These are phyloP conservation scores for Crotalus horridus DNA, from an alignment of 2,113 vertebrate species.

Conservation along the genomic window DNA sequence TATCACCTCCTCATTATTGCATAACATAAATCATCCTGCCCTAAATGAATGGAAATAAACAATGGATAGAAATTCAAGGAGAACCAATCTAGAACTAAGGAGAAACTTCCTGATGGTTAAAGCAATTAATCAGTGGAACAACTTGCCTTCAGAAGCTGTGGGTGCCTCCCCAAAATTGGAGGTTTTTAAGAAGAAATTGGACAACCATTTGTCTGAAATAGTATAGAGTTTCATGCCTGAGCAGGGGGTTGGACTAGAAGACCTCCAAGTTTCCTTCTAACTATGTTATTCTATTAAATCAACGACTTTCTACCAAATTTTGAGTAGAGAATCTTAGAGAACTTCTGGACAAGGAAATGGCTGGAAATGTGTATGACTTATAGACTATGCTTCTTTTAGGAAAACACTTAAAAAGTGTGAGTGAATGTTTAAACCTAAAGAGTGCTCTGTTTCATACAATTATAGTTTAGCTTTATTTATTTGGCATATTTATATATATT, in stretches of 20 bases:
- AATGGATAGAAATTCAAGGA: not conserved
- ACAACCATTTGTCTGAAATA: not conserved
- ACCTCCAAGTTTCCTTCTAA: not conserved
- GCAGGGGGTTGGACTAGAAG: not conserved
- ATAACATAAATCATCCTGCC: not conserved
- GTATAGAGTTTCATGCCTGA: not conserved
- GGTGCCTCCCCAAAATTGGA: not conserved
- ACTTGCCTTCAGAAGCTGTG: not conserved
- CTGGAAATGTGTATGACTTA: not conserved
- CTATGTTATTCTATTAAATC: not conserved
- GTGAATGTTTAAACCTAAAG: not conserved
- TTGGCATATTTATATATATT: not conserved
- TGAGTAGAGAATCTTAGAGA: not conserved
- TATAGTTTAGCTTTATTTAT: not conserved
- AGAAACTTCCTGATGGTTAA: not conserved
- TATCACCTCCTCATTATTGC: not conserved
- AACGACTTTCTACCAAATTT: not conserved
- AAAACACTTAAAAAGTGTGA: not conserved
- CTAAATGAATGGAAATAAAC: not conserved
- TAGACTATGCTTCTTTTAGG: not conserved
- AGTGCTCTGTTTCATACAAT: not conserved
- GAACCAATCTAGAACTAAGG: not conserved
- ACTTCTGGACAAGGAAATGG: not conserved
- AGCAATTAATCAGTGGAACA: not conserved
- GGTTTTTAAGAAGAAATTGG: not conserved